Base-by-base conservation (phyloP, 2,888 invertebrate species). In the Hydrotaea cyrtoneurina region DNA sequence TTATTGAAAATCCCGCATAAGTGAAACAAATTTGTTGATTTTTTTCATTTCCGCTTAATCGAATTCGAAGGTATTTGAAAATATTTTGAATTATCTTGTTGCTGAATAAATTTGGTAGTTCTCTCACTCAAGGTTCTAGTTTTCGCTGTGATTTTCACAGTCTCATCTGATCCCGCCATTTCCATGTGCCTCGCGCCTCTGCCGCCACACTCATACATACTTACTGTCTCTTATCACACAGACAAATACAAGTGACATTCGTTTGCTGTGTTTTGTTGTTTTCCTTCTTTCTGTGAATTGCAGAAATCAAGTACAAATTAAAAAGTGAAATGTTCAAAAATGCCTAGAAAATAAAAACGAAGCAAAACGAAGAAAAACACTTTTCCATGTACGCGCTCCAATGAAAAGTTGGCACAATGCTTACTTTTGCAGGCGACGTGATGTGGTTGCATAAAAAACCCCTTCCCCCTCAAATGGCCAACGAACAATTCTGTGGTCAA, bases 241-340 rank as follows among this genome's bases (percentile, higher is more conserved):
- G 57, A 39, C 43, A 71, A 78, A 73, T 59, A 57, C 50, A 71
- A 71, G 55, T 64, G 39, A 23, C 64, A 59, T 62, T 59, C 21
- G 72, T 17, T n/a, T n/a, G n/a, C n/a, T 57, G 8, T 77, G 19
- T 74, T 46, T 23, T 39, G 0, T 71, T 71, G 8, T 21, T 72
- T 13, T 53, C 43, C 13, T 53, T 23, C 26, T 53, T 43, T 81
- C 73, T 86, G 73, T 72, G 76, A 74, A 86, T 43, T 77, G 76
- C 80, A 85, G 82, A 84, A 86, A 86, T 86, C 85, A 85, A 86
- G 86, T 85, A 82, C 89, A 89, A 89, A 89, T 91, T 90, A 90
- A 90, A 90, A 90, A 91, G 91, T 91, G 91, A 90, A 90, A 90
- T 91, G 88, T 90, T 87, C 84, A 86, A 86, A 87, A 78, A 72